Conservation (phyloP, 2,113 vertebrate genomes). For the Ornithorhynchus anatinus region DNA sequence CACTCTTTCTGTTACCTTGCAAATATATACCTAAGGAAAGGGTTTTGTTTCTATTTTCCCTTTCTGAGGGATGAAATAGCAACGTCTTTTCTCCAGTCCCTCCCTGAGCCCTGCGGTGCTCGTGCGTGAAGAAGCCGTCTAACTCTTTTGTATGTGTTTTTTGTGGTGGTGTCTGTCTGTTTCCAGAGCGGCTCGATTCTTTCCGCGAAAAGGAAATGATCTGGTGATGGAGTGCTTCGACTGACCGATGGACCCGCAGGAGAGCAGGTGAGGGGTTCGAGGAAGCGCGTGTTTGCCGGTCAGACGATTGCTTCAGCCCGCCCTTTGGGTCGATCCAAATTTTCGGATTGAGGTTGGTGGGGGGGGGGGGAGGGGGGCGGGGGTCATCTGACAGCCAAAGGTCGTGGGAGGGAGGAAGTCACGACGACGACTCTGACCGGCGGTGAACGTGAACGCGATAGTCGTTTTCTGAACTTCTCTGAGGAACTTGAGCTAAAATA, state of each 20-base stretch:
- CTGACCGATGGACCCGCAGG: conserved; percentile 81
- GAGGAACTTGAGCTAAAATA: no score
- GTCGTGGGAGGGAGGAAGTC: no score
- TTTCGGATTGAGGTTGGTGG: no score
- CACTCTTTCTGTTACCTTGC: not conserved
- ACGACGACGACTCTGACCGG: no score
- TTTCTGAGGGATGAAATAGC: not conserved
- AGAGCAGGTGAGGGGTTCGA: conserved; percentile 80
- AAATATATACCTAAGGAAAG: conserved; percentile 33
- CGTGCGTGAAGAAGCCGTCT: not conserved
- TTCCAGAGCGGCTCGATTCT: not conserved
- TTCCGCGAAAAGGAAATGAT: conserved; percentile 44
- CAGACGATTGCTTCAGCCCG: no score
- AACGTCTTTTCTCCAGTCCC: not conserved
- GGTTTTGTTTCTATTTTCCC: not conserved
- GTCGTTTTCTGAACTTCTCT: no score
- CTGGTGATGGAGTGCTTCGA: conserved; percentile 71
- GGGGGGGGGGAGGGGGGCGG: no score
- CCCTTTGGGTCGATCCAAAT: no score
- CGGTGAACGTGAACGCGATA: no score
- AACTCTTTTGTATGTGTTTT: not conserved
- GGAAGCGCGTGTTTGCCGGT: no score
- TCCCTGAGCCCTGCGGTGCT: not conserved
- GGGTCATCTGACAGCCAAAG: no score
- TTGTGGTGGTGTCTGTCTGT: conserved; percentile 38